phyloP scores from a whole-genome alignment of 1,140 invertebrate genomes.

The Drosophila pachea region DNA sequence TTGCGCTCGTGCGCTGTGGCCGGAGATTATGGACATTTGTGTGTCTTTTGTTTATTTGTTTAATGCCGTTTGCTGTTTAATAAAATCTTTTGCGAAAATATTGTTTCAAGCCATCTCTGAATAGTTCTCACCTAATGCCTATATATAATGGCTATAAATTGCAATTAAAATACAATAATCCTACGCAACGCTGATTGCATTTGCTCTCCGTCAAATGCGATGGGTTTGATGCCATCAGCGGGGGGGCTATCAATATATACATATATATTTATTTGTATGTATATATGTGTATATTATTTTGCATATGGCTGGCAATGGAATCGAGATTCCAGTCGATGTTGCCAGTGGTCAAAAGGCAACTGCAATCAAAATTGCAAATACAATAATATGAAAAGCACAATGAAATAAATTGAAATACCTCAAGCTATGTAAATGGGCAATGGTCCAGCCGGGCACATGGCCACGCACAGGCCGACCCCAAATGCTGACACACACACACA shows the following conservation, averaged over 20 bases:
- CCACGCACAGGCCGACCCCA: slow-evolving; percentile 38
- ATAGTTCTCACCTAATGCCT: slow-evolving; percentile 2
- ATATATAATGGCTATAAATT: slow-evolving; percentile 15
- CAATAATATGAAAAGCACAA: slow-evolving; percentile 77
- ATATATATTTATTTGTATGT: too few relatives aligned
- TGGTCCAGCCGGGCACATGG: slow-evolving; percentile 5
- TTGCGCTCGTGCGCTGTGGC: slow-evolving; percentile 29
- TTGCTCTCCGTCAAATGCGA: slow-evolving; percentile 21
- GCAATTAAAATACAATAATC: slow-evolving; percentile 48
- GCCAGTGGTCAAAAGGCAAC: slow-evolving; percentile 57
- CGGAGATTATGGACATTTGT: background rate
- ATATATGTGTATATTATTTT: slow-evolving; percentile 8
- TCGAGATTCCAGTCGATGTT: slow-evolving; percentile 36
- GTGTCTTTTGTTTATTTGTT: slow-evolving; percentile 60
- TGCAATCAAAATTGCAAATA: slow-evolving; percentile 77
- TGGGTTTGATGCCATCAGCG: too few relatives aligned
- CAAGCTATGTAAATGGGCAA: slow-evolving; percentile 69
- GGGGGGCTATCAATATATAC: background rate
- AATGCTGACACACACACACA: slow-evolving; percentile 39
- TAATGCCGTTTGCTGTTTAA: slow-evolving; percentile 61
- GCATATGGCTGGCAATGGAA: slow-evolving; percentile 45
- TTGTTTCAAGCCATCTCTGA: slow-evolving; percentile 40
- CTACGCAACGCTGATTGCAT: slow-evolving; percentile 29
- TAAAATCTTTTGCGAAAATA: slow-evolving; percentile 59
- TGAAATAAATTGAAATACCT: slow-evolving; percentile 77